Conservation (phyloP, 1,140 invertebrate species). For the Rhysida immarginata region DNA sequence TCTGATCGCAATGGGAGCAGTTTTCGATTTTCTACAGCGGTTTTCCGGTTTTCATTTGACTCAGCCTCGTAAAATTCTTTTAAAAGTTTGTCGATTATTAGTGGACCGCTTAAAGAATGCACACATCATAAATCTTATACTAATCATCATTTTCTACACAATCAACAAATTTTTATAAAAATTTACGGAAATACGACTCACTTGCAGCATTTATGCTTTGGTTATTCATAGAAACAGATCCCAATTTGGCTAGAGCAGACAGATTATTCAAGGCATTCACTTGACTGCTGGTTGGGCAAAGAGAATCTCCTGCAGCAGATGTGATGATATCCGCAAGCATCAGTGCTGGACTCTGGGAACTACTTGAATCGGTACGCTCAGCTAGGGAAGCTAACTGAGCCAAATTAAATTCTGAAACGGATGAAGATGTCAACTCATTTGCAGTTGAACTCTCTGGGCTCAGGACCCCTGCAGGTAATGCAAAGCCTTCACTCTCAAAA, state of each 20-base stretch:
- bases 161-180: too few relatives aligned
- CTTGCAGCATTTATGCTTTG: conserved; percentile 9
- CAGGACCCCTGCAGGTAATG: conserved; percentile 29
- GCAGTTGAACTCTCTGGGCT: conserved; percentile 22
- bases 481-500: conserved; percentile 29
- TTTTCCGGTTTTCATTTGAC: too few relatives aligned
- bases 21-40: too few relatives aligned
- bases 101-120: too few relatives aligned
- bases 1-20: too few relatives aligned
- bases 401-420: conserved; percentile 56
- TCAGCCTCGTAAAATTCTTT: too few relatives aligned
- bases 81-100: too few relatives aligned
- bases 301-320: conserved; percentile 33
- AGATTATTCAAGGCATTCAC: conserved; percentile 69
- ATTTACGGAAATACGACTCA: conserved; percentile 7
- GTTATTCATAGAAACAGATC: conserved; percentile 26
- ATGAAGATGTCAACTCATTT: conserved; percentile 17
- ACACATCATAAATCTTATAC: too few relatives aligned
- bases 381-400: conserved; percentile 61
- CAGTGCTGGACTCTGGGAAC: conserved; percentile 24
- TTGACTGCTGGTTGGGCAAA: conserved; percentile 44
- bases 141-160: too few relatives aligned
- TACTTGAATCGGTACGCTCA: conserved; percentile 32
- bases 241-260: conserved; percentile 71
- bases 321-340: conserved; percentile 17